Evolutionary conservation across 2,113 vertebrate species (phyloP), one percentile per base, ranked within the genome.

Genomic region (Sporophila hypoxantha): DNA sequence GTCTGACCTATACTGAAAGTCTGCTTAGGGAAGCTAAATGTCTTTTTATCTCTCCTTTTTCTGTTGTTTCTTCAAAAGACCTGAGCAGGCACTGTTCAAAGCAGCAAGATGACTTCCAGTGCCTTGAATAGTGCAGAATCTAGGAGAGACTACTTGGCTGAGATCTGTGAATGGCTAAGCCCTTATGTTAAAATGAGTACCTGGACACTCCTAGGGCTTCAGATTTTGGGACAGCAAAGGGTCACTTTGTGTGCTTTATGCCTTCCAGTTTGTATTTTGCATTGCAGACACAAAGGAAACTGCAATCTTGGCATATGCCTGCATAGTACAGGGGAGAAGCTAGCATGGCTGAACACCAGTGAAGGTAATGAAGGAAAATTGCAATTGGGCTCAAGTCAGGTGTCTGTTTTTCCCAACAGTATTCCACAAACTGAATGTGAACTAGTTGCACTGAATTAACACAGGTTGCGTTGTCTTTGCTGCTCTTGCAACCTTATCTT

Each of bases 351-450:
- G n/a, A 79, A 44, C 67, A 76, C n/a, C 4, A 13, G 30, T n/a
- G 56, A 66, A 85, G n/a, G 60, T 76, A 94, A 66, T 30, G 47
- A 74, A 92, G 87, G 78, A 62, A 76, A 85, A 64, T 74, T 80
- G 68, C 34, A 57, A 6, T 34, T 87, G 81, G 27, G 8, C 56
- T 87, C 42, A 39, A 59, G 74, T 87, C 42, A 64, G 30, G 32
- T 57, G 10, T 68, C 23, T 55, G 7, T 32, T 83, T 91, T 57
- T 61, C 62, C 66, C 62, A 62, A 27, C 34, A 49, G 30, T 66
- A 10, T 73, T 79, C 55, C n/a, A 36, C 27, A 62, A 82, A 60
- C 75, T 87, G 60, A 89, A 76, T 25, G 27, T 56, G 65, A 76
- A 80, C 59, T 66, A 27, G 37, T 59, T 75, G 62, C 36, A 29